Conservation (phyloP, 2,888 invertebrate genomes). For the Agriopis marginaria region DNA sequence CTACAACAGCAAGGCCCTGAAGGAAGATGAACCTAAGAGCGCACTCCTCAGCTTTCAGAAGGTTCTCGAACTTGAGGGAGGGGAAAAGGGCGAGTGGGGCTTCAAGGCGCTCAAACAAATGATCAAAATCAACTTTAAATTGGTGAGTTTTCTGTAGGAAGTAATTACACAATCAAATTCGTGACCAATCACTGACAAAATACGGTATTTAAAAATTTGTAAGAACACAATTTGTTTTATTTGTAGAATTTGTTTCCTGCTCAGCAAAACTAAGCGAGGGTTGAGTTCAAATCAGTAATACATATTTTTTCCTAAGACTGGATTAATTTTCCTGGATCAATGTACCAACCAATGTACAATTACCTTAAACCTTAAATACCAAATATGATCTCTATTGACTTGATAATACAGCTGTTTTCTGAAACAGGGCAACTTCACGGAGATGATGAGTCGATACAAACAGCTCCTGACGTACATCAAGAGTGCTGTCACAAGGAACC, state of each 20-base stretch:
- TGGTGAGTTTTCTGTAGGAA: conserved; percentile 87
- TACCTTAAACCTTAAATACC: too few species aligned
- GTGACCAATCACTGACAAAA: background rate
- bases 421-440: conserved; percentile 94
- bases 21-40: conserved; percentile 97
- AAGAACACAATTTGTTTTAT: too few species aligned
- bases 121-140: conserved; percentile 99
- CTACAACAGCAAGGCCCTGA: conserved; percentile 99
- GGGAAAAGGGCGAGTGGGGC: conserved; percentile 99
- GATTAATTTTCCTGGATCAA: too few species aligned
- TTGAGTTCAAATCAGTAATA: too few species aligned
- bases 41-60: conserved; percentile 98
- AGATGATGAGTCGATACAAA: conserved; percentile 98
- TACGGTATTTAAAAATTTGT: background rate
- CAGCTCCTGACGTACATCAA: conserved; percentile 99
- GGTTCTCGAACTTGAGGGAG: conserved; percentile 98
- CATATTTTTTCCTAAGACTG: too few species aligned
- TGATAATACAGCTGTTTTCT: background rate
- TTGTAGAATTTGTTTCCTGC: too few species aligned
- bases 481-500: conserved; percentile 99
- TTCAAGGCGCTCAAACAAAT: conserved; percentile 99
- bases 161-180: background rate
- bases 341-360: too few species aligned
- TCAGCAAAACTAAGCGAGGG: too few species aligned
- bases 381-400: background rate